phyloP scores from a whole-genome alignment of 2,797 vertebrate species.

The Cuniculus paca region DNA sequence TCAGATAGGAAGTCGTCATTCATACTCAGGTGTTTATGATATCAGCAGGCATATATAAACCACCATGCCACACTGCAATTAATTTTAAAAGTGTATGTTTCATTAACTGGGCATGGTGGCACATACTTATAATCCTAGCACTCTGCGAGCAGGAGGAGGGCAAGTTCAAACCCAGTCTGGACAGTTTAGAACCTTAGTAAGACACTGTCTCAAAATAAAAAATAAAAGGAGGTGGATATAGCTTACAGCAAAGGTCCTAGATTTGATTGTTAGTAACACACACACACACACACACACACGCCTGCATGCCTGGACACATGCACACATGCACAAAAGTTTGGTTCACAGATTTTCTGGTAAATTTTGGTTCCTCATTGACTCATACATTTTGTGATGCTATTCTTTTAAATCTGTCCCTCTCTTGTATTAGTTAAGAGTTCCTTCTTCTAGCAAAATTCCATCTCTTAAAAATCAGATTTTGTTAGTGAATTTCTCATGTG shows the following conservation, averaged over 20 bases:
- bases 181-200: neutral
- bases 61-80: neutral
- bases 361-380: neutral
- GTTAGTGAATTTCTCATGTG: neutral
- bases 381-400: neutral
- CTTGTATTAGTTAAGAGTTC: neutral
- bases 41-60: neutral
- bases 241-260: neutral
- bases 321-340: neutral
- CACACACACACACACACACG: neutral
- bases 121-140: neutral
- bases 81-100: neutral
- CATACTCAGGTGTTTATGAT: neutral
- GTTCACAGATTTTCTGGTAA: neutral
- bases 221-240: neutral
- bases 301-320: too few relatives aligned
- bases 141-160: neutral
- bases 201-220: neutral
- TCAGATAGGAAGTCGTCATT: neutral
- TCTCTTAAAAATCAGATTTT: constrained; percentile 18
- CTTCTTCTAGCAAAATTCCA: constrained; percentile 4
- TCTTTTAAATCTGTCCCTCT: neutral
- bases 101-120: neutral
- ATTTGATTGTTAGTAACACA: neutral
- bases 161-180: neutral